Evolutionary conservation across 2,888 invertebrate species (phyloP).

Genomic region (Epicampocera succincta): DNA sequence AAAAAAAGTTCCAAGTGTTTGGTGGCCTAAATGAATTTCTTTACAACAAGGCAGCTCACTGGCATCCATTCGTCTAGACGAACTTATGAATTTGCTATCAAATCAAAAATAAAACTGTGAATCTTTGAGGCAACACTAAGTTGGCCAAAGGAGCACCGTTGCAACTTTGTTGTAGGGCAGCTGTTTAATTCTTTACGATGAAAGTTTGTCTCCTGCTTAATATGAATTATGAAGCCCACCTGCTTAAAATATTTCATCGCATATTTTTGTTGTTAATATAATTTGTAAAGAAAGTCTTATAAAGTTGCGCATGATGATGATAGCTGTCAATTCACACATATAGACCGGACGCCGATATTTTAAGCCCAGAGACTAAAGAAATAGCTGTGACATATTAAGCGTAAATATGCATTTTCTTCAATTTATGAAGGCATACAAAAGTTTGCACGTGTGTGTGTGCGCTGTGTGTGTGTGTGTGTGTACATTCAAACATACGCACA

Average conservation of each 20-base stretch:
- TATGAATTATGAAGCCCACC: slow-evolving; percentile 36
- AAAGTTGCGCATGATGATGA: slow-evolving; percentile 46
- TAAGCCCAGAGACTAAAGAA: too few relatives aligned
- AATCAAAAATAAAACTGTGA: too few relatives aligned
- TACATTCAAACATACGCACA: background rate
- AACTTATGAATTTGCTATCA: too few relatives aligned
- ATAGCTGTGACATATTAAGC: background rate
- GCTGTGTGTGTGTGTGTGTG: background rate
- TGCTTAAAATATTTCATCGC: slow-evolving; percentile 33
- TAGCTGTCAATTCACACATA: slow-evolving; percentile 7
- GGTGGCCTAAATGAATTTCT: too few relatives aligned
- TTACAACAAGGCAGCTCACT: too few relatives aligned
- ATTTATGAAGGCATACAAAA: background rate
- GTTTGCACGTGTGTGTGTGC: too few relatives aligned
- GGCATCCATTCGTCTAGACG: too few relatives aligned
- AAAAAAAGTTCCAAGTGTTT: too few relatives aligned
- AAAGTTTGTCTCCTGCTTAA: slow-evolving; percentile 5
- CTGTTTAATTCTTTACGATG: background rate
- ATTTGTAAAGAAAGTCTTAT: slow-evolving; percentile 16
- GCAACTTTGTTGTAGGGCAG: background rate
- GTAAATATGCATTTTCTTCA: background rate
- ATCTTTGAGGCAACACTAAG: too few relatives aligned
- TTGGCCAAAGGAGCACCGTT: too few relatives aligned
- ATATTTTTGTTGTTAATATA: slow-evolving; percentile 19
- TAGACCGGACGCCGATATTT: background rate